Conservation (phyloP, 2,797 vertebrate genomes). For the Psittacula derbiana region DNA sequence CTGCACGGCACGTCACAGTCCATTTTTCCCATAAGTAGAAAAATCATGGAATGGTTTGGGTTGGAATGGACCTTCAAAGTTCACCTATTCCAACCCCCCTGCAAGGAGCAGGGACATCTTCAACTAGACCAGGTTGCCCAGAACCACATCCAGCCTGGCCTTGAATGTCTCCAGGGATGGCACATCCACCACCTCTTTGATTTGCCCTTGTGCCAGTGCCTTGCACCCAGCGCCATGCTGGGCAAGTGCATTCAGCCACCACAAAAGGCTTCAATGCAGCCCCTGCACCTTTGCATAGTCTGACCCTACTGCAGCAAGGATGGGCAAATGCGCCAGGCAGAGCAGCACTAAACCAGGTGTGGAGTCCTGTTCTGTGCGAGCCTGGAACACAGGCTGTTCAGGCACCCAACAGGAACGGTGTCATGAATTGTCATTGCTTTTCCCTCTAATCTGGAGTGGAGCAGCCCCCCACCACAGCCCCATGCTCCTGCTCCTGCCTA, state of each 20-base stretch:
- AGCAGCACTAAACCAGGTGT: background rate
- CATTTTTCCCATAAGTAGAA: rapidly evolving
- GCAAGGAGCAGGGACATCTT: background rate
- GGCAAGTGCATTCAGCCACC: rapidly evolving
- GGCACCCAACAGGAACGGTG: background rate
- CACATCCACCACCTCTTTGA: background rate
- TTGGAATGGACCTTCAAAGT: background rate
- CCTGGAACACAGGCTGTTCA: rapidly evolving
- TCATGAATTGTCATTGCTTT: background rate
- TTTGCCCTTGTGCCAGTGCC: background rate
- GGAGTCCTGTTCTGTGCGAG: background rate
- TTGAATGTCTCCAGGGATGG: background rate
- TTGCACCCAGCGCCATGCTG: rapidly evolving
- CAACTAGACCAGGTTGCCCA: background rate
- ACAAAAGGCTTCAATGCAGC: background rate
- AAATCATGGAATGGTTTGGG: background rate
- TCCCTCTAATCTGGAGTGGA: background rate
- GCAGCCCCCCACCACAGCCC: too few species aligned
- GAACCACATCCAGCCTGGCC: background rate
- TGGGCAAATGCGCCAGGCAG: rapidly evolving
- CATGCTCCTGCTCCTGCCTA: background rate
- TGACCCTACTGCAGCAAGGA: background rate
- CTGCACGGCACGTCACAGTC: background rate
- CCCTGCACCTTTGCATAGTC: background rate
- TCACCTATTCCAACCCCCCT: background rate